phyloP scores from a whole-genome alignment of 2,797 vertebrate genomes.

The Leptodactylus fallax region DNA sequence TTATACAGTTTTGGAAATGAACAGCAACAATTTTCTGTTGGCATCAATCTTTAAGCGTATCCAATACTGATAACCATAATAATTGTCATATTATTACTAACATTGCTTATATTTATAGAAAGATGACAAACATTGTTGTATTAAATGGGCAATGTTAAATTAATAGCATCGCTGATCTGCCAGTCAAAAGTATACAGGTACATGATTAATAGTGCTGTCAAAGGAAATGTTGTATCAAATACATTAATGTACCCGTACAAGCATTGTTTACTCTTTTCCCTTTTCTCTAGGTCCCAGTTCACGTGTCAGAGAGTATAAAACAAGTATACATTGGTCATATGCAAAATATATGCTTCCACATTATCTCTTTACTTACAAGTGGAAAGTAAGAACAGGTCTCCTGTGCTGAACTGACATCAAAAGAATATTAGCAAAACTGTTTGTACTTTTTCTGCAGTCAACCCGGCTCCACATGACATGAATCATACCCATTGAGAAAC shows the following conservation, averaged over 20 bases:
- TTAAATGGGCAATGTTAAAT: conserved; percentile 34
- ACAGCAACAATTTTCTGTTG: not conserved
- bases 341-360: conserved; percentile 22
- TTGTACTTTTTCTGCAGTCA: conserved; percentile 31
- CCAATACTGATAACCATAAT: conserved; percentile 22
- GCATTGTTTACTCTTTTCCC: conserved; percentile 28
- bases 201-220: conserved; percentile 51
- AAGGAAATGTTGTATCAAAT: conserved; percentile 37
- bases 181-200: conserved; percentile 37
- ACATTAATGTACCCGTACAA: conserved; percentile 37
- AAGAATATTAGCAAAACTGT: conserved; percentile 40
- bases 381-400: conserved; percentile 30
- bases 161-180: conserved; percentile 26
- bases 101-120: conserved; percentile 6
- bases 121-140: conserved; percentile 34
- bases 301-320: conserved; percentile 12
- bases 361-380: not conserved
- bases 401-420: conserved; percentile 35
- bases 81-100: conserved; percentile 17
- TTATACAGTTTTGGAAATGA: not conserved
- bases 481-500: conserved; percentile 50
- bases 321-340: conserved; percentile 16
- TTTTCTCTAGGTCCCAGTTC: conserved; percentile 6
- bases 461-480: conserved; percentile 29
- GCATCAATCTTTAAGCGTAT: conserved; percentile 1